Evolutionary conservation across 2,888 invertebrate genomes (phyloP).

Genomic region (Ophraella communa): DNA sequence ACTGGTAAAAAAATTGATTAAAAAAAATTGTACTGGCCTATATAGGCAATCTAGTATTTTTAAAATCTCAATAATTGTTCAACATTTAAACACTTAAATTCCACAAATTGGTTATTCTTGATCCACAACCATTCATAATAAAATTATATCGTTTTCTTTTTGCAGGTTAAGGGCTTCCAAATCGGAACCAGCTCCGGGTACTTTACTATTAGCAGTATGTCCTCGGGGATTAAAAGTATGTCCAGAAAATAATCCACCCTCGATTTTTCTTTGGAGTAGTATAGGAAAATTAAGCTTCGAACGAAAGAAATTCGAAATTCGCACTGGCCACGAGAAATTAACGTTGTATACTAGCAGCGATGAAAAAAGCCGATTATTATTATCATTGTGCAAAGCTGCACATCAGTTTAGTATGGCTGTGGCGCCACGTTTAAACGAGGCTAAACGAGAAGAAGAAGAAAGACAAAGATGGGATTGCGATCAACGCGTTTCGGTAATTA

Average conservation of each 20-base stretch:
- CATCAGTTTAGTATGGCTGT: constrained; percentile 96
- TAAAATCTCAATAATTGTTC: too few species aligned
- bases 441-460: constrained; percentile 83
- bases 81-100: too few species aligned
- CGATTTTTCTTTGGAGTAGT: constrained; percentile 89
- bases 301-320: constrained; percentile 96
- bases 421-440: constrained; percentile 83
- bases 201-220: constrained; percentile 89
- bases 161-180: constrained; percentile 76
- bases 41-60: too few species aligned
- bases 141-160: too few species aligned
- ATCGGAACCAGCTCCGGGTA: constrained; percentile 76
- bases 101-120: too few species aligned
- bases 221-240: constrained; percentile 91
- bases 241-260: constrained; percentile 75
- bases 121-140: too few species aligned
- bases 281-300: constrained; percentile 96
- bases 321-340: constrained; percentile 86
- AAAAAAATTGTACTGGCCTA: too few species aligned
- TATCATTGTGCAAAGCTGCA: constrained; percentile 67
- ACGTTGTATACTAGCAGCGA: constrained; percentile 91
- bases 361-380: constrained; percentile 90
- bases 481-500: constrained; percentile 69
- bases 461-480: constrained; percentile 61
- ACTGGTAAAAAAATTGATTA: too few species aligned